Base-by-base conservation (phyloP, 1,140 invertebrate genomes). In the Sinonovacula constricta region DNA sequence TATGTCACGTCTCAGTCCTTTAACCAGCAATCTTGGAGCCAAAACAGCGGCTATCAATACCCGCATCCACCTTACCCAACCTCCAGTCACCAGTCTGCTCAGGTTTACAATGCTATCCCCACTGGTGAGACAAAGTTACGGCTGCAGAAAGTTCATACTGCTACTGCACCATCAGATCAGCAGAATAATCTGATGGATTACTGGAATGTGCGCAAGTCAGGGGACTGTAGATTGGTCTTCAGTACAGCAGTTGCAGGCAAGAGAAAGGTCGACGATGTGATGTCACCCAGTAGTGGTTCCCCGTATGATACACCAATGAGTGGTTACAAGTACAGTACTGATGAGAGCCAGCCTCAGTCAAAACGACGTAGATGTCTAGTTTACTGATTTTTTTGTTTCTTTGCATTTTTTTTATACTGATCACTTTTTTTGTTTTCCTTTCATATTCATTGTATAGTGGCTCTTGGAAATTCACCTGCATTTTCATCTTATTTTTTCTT, bases 331-430 rank as follows among this genome's bases (percentile, higher is more conserved):
- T 28, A 15, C 26, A 31, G 0, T 51, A 10, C 10, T 1, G 0
- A n/a, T 30, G 51, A 18, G 28, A 34, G 24, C 31, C 30, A 67
- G n/a, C 74, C 74, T 30, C 5, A 22, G 7, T 24, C 36, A 30
- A 77, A 77, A 60, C 34, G 63, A 68, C 49, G 33, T 31, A 77
- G 45, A 45, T 77, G 74, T 51, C 74, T 77, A 51, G 62, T 68
- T 15, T 77, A 77, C 60, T 77, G 54, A 63, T 31, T 22, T 28
- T 54, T 5, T 24, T 24, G n/a, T 54, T 54, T 54, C 26, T 18
- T 18, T 54, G 51, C 51, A 22, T 22, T 54, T 3, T 54, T 54
- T 22, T 54, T 3, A 54, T 54, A 22, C 26, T 54, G 26, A 54
- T n/a, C n/a, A n/a, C n/a, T n/a, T n/a, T n/a, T n/a, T n/a, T n/a